A percentile compares a stretch with the other conserved stretches of the same genome.
Evolutionary conservation across 1,140 invertebrate genomes (phyloP).

Genomic region (Ruditapes philippinarum): DNA sequence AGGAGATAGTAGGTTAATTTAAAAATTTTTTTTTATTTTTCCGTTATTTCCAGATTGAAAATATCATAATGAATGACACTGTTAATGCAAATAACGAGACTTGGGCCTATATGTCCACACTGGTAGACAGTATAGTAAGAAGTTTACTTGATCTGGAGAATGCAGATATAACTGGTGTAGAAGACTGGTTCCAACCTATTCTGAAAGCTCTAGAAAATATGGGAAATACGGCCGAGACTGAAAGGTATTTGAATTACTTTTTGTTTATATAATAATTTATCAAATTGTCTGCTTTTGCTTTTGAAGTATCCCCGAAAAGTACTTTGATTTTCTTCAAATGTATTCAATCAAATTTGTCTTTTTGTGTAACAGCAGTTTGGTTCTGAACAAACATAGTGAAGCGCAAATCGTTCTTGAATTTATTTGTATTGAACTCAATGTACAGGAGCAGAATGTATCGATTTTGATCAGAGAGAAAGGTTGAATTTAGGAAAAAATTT

Average conservation of each 20-base stretch:
- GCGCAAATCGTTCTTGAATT: too few species aligned
- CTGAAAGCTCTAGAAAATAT: background rate
- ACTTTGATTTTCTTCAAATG: too few species aligned
- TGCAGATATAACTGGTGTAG: background rate
- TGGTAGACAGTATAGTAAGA: background rate
- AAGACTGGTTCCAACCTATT: background rate
- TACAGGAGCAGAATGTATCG: too few species aligned
- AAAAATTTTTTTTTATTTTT: background rate
- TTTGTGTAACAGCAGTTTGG: too few species aligned
- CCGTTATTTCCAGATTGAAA: conserved; percentile 31
- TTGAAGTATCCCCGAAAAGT: background rate
- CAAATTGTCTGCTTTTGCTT: background rate
- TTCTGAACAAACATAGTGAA: too few species aligned
- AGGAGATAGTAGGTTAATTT: too few species aligned
- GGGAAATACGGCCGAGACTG: too few species aligned
- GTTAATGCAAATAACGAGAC: background rate
- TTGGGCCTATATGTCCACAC: background rate
- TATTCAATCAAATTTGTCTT: too few species aligned
- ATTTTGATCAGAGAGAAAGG: too few species aligned
- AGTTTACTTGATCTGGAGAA: background rate
- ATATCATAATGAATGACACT: background rate
- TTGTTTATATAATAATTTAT: background rate
- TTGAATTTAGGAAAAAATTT: too few species aligned
- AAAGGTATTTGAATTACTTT: background rate
- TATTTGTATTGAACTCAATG: too few species aligned